Percentiles rank a stretch among this genome's conserved stretches.
phyloP scores from a whole-genome alignment of 2,797 vertebrate genomes.

The Poecilia wingei region DNA sequence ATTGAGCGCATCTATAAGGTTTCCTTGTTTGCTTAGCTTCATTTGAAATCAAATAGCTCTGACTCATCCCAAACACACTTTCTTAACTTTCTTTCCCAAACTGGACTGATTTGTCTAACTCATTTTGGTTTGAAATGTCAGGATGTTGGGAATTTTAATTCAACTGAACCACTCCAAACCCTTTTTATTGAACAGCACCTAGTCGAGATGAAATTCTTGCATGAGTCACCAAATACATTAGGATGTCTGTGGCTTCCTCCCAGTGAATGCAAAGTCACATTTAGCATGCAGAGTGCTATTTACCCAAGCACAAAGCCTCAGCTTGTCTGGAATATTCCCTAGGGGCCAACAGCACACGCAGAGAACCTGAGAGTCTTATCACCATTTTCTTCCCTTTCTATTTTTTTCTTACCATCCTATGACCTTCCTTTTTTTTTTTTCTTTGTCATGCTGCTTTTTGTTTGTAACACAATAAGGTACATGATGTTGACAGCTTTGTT shows the following conservation, averaged over 20 bases:
- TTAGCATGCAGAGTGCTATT: slow-evolving; percentile 69
- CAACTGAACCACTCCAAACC: slow-evolving; percentile 32
- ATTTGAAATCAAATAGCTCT: neutral
- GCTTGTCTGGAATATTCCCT: slow-evolving; percentile 64
- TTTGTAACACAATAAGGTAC: slow-evolving; percentile 53
- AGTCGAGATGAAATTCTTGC: slow-evolving; percentile 55
- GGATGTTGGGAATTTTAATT: slow-evolving; percentile 36
- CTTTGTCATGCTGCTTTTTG: slow-evolving; percentile 3
- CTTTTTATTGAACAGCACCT: slow-evolving; percentile 28
- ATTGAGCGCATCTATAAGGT: slow-evolving; percentile 18
- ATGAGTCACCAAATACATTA: slow-evolving; percentile 67
- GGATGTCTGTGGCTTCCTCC: slow-evolving; percentile 61
- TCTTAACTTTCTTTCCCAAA: slow-evolving; percentile 7
- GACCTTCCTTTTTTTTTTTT: slow-evolving; percentile 30
- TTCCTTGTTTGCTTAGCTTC: slow-evolving; percentile 19
- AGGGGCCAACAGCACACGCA: slow-evolving; percentile 65
- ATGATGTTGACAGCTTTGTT: slow-evolving; percentile 47
- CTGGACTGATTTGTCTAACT: slow-evolving; percentile 15
- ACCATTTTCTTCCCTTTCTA: slow-evolving; percentile 13
- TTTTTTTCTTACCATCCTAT: slow-evolving; percentile 48
- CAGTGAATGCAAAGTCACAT: slow-evolving; percentile 76
- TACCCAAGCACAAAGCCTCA: slow-evolving; percentile 63
- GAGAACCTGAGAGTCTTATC: slow-evolving; percentile 59
- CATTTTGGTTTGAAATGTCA: slow-evolving; percentile 12
- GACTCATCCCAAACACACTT: slow-evolving; percentile 24